Base-by-base conservation (phyloP, 2,888 invertebrate genomes). In the Hartigia nigra region DNA sequence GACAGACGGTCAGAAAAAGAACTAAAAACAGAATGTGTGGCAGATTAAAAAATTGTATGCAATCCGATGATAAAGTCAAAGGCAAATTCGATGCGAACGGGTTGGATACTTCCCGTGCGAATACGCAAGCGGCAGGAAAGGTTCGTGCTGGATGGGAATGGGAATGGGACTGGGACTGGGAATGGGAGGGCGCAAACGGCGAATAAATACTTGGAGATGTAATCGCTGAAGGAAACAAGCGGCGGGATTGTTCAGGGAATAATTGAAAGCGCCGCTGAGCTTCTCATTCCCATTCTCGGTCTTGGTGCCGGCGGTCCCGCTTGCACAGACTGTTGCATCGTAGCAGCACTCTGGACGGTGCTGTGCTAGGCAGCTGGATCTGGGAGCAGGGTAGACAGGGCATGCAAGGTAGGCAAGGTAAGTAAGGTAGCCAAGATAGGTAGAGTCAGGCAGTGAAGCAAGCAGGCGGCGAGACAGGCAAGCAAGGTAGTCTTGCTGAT, bases 181-280 rank as follows among this genome's bases (percentile, higher is more conserved):
- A 76, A 74, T 39, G 79, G 78, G 78, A 70, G 72, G 79, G 76
- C 34, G 80, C 74, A 82, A 77, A 85, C 85, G 87, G 87, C 89
- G 89, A 91, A 91, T 91, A 91, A 91, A 91, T 91, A 90, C 90
- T 88, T 88, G 88, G 87, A 91, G 91, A 91, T 91, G 91, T 91
- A 91, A 91, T 91, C 91, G 91, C 88, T 87, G 89, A 89, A 91
- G 91, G 91, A 91, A 91, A 91, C 91, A 91, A 91, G 91, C 91
- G 89, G 90, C 89, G 87, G 89, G 90, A 91, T 91, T 91, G 91
- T 91, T 91, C 89, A 88, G 86, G 88, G 91, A 91, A 91, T 91
- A 91, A 91, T 91, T 91, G 91, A 91, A 91, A 91, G 91, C 90
- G 90, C 91, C 91, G 91, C 90, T 89, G 88, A 88, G 90, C 89